phyloP scores from a whole-genome alignment of 1,140 invertebrate species.

The Adoxophyes honmai region DNA sequence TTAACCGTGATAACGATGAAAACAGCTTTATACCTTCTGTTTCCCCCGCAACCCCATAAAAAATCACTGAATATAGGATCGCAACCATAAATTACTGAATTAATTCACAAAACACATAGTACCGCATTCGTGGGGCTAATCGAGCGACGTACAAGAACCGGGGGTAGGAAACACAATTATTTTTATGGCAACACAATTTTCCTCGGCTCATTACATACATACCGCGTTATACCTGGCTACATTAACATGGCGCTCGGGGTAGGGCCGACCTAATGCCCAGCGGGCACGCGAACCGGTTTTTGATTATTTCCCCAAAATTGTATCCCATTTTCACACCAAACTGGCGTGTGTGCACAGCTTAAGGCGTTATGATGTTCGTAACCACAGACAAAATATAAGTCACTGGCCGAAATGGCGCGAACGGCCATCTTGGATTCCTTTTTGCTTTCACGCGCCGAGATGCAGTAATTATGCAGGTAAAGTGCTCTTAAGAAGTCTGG shows the following conservation, averaged over 20 bases:
- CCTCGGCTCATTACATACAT: conserved; percentile 70
- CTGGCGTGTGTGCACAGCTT: conserved; percentile 41
- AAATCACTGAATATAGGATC: conserved; percentile 14
- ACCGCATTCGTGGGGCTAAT: conserved; percentile 31
- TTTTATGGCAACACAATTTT: conserved; percentile 75
- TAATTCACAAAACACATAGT: conserved; percentile 15
- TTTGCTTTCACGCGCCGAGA: not conserved
- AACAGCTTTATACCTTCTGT: too few relatives aligned
- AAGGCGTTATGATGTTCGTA: conserved; percentile 47
- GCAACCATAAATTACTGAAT: conserved; percentile 8
- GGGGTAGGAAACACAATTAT: conserved; percentile 66
- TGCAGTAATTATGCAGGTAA: not conserved
- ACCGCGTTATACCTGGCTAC: conserved; percentile 59
- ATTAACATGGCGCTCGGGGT: conserved; percentile 64
- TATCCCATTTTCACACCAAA: conserved; percentile 72
- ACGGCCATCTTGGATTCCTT: conserved; percentile 5
- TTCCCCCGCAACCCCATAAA: not conserved
- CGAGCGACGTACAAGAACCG: conserved; percentile 48
- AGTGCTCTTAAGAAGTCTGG: not conserved
- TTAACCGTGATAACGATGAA: too few relatives aligned
- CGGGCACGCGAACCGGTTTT: conserved; percentile 69
- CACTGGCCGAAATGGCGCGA: conserved; percentile 25
- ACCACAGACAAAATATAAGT: conserved; percentile 47
- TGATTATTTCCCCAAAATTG: conserved; percentile 75
- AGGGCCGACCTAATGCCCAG: conserved; percentile 63